phyloP scores from a whole-genome alignment of 1,140 invertebrate species.

The Dolichoris vasculosae region DNA sequence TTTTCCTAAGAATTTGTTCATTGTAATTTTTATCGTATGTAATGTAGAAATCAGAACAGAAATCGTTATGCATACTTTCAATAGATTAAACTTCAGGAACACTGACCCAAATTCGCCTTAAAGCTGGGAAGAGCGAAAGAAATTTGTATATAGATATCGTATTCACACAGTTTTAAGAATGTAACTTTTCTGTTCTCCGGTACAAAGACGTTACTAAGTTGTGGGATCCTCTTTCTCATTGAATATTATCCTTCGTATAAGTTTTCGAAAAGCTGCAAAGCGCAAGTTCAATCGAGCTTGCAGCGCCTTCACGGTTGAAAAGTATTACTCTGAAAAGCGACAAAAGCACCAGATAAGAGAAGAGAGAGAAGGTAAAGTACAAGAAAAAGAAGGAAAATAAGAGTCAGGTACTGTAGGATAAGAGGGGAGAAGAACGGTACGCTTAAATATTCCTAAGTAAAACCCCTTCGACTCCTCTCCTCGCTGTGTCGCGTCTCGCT shows the following conservation, averaged over 20 bases:
- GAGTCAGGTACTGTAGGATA: background rate
- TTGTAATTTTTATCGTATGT: background rate
- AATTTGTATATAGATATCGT: background rate
- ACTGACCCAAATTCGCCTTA: background rate
- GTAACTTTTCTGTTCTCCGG: conserved; percentile 25
- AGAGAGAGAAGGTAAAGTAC: background rate
- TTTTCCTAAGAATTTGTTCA: background rate
- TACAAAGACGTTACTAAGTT: background rate
- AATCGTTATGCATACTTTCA: background rate
- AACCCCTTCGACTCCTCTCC: conserved; percentile 57
- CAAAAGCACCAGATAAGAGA: background rate
- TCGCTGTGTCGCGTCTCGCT: background rate
- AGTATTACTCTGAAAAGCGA: conserved; percentile 38
- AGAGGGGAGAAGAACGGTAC: conserved; percentile 56
- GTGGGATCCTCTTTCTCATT: conserved; percentile 2
- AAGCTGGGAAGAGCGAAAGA: background rate
- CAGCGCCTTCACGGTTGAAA: conserved; percentile 58
- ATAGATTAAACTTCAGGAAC: background rate
- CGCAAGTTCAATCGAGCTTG: conserved; percentile 59
- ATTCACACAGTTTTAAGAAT: background rate
- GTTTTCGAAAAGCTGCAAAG: conserved; percentile 27
- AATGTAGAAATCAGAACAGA: background rate
- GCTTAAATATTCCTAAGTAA: conserved; percentile 68
- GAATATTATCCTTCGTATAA: conserved; percentile 34
- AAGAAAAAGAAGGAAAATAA: conserved; percentile 49